Conservation (phyloP, 2,797 vertebrate genomes). For the Enteromius afrohamiltoni region DNA sequence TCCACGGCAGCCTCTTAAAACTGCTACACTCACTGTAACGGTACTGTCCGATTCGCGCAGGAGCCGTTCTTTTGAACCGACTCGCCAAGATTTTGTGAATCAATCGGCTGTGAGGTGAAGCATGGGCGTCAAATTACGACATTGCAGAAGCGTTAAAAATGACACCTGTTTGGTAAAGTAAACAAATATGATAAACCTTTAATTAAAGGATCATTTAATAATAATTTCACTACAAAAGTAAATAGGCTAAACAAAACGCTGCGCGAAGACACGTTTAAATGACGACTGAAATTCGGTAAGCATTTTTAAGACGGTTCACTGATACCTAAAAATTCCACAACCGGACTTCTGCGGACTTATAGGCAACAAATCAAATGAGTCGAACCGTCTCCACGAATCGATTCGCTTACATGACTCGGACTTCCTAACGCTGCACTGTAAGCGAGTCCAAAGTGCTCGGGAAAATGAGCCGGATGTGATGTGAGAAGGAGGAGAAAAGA, state of each 20-base stretch:
- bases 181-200: neutral
- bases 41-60: slow-evolving; percentile 59
- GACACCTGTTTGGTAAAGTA: neutral
- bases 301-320: neutral
- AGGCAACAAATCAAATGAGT: neutral
- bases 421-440: neutral
- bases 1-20: slow-evolving; percentile 74
- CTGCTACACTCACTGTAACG: slow-evolving; percentile 60
- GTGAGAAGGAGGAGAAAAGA: slow-evolving; percentile 65
- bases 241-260: neutral
- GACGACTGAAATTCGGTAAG: neutral
- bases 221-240: neutral
- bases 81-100: neutral
- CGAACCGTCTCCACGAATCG: neutral
- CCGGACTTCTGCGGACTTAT: neutral
- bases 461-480: slow-evolving; percentile 82
- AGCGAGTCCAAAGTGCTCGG: slow-evolving; percentile 56
- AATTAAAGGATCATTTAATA: neutral
- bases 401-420: slow-evolving; percentile 11
- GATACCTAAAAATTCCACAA: neutral
- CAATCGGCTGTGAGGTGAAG: neutral
- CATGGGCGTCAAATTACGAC: neutral
- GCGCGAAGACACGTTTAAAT: neutral
- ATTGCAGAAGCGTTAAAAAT: neutral
- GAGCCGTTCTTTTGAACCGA: slow-evolving; percentile 29